Evolutionary conservation across 2,113 vertebrate genomes (phyloP).

Genomic region (Actenoides lindsayi): DNA sequence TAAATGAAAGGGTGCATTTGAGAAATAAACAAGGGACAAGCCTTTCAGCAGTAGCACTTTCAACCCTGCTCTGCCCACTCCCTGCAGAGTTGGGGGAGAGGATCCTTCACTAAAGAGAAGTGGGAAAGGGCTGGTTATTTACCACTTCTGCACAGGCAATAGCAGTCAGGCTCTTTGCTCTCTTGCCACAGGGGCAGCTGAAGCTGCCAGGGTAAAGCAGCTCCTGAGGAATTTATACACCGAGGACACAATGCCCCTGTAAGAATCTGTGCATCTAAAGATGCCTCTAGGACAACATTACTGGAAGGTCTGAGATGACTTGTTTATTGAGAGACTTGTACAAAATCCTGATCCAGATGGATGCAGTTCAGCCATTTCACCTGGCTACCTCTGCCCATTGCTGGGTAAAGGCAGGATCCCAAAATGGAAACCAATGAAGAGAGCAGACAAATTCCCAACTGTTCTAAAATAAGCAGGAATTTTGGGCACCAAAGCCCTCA

Average conservation of each 20-base stretch:
- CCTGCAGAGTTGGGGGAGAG: rapidly evolving
- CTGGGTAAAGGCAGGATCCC: neutral
- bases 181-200: neutral
- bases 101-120: neutral
- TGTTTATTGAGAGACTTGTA: neutral
- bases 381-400: neutral
- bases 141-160: neutral
- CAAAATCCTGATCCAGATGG: neutral
- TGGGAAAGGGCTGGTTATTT: neutral
- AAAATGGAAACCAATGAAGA: neutral
- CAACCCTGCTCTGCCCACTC: neutral
- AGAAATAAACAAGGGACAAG: slow-evolving; percentile 6
- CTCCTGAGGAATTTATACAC: neutral
- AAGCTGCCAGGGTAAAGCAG: neutral
- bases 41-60: neutral
- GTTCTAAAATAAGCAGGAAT: neutral
- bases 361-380: neutral
- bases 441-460: neutral
- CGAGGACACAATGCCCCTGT: neutral
- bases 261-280: neutral
- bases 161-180: neutral
- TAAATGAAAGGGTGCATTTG: slow-evolving; percentile 3
- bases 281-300: neutral
- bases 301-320: neutral
- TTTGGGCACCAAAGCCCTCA: neutral